phyloP scores from a whole-genome alignment of 2,113 vertebrate genomes.

The Gadus chalcogrammus region DNA sequence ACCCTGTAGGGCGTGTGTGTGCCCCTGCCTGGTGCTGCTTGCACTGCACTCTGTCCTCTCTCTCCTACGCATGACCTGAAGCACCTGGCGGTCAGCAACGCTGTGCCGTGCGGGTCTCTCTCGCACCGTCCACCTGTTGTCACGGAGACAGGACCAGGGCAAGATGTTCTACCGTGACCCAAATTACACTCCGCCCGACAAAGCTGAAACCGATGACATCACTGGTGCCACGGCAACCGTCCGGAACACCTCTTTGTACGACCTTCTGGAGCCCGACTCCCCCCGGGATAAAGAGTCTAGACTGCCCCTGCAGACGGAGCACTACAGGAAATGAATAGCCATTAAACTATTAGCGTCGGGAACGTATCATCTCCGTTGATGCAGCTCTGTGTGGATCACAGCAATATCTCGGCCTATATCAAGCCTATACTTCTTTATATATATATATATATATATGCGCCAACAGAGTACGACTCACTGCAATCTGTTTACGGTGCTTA shows the following conservation, averaged over 20 bases:
- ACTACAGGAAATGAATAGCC: slow-evolving; percentile 25
- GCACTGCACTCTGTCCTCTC: background rate
- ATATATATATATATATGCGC: too few species aligned
- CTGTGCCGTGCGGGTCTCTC: background rate
- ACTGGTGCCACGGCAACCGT: slow-evolving; percentile 23
- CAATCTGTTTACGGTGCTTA: too few species aligned
- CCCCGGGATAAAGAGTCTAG: too few species aligned
- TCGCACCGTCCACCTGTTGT: background rate
- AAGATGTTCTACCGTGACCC: slow-evolving; percentile 27
- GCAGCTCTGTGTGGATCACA: too few species aligned
- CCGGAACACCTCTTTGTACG: background rate
- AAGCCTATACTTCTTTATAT: too few species aligned
- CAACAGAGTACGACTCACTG: too few species aligned
- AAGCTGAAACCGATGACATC: slow-evolving; percentile 9
- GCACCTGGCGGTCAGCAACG: too few species aligned
- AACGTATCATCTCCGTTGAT: too few species aligned
- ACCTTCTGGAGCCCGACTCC: too few species aligned
- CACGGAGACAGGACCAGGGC: slow-evolving; percentile 12
- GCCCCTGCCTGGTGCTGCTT: background rate
- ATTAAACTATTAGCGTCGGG: background rate
- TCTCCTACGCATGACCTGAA: background rate
- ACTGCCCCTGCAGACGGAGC: slow-evolving; percentile 25
- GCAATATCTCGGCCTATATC: too few species aligned
- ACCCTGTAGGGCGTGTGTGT: too few species aligned
- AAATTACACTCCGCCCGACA: background rate